Conservation (phyloP, 2,888 invertebrate genomes). For the Hetaerina titia region DNA sequence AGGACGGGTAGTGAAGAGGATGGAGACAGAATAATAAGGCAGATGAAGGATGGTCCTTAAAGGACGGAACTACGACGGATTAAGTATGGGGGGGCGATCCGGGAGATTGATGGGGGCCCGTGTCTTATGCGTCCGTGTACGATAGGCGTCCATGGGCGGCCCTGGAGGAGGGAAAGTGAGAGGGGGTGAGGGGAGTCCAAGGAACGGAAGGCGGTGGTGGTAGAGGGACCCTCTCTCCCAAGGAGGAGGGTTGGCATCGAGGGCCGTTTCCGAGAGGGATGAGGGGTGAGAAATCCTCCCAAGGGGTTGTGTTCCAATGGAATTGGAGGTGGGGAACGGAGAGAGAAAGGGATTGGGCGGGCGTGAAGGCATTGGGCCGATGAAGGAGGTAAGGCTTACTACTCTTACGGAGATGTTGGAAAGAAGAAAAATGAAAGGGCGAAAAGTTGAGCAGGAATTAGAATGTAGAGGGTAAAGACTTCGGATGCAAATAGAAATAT, state of each 20-base stretch:
- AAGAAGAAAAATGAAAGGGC: too few species aligned
- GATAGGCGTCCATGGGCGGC: neutral
- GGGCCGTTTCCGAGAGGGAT: neutral
- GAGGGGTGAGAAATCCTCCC: neutral
- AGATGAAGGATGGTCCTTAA: constrained; percentile 58
- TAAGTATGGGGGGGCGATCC: constrained; percentile 55
- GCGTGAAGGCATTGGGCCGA: neutral
- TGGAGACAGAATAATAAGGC: constrained; percentile 58
- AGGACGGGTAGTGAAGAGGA: constrained; percentile 5
- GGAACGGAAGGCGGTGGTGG: neutral
- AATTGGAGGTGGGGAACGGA: neutral
- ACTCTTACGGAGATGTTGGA: neutral
- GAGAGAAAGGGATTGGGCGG: neutral
- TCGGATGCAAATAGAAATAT: too few species aligned
- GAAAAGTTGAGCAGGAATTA: too few species aligned
- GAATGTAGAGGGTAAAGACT: too few species aligned
- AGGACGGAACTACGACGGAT: constrained; percentile 41
- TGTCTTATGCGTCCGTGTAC: neutral
- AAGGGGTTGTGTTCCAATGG: neutral
- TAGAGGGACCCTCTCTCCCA: neutral
- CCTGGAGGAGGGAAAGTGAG: constrained; percentile 1
- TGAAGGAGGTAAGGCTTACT: neutral
- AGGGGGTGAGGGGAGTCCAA: neutral
- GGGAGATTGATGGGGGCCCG: constrained; percentile 37
- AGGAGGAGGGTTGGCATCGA: neutral